phyloP scores from a whole-genome alignment of 2,797 vertebrate species.

The Danio jaintianensis region DNA sequence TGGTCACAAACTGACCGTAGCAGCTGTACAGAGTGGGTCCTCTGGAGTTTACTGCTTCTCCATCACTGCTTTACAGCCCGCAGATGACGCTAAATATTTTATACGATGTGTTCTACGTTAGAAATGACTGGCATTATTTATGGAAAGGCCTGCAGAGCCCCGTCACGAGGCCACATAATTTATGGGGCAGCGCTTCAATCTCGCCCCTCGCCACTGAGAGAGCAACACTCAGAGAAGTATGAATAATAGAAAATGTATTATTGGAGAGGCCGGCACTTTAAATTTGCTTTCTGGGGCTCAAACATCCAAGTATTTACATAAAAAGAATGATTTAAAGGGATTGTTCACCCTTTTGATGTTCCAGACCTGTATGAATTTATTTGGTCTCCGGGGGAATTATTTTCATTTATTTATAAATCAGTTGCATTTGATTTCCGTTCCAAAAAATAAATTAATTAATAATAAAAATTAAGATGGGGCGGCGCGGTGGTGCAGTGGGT shows the following conservation, averaged over 20 bases:
- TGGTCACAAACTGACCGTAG: conserved; percentile 41
- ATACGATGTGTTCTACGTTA: conserved; percentile 66
- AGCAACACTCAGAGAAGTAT: conserved; percentile 43
- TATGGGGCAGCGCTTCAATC: conserved; percentile 55
- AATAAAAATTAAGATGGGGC: too few species aligned
- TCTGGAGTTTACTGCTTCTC: conserved; percentile 54
- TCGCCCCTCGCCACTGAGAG: conserved; percentile 16
- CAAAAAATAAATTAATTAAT: too few species aligned
- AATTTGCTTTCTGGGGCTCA: conserved; percentile 60
- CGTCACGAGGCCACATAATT: conserved; percentile 67
- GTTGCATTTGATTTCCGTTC: too few species aligned
- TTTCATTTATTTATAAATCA: too few species aligned
- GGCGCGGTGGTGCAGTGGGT: too few species aligned
- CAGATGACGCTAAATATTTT: conserved; percentile 73
- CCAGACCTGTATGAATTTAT: neutral
- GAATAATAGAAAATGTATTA: conserved; percentile 72
- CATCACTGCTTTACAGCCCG: conserved; percentile 63
- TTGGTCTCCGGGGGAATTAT: neutral
- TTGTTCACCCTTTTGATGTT: neutral
- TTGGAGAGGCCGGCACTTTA: conserved; percentile 58
- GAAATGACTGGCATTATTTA: conserved; percentile 70
- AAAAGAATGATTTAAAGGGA: conserved; percentile 59
- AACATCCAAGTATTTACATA: conserved; percentile 59
- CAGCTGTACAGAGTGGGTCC: conserved; percentile 51
- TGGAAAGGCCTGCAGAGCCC: conserved; percentile 67